Base-by-base conservation (phyloP, 2,113 vertebrate species). In the Passerina amoena region DNA sequence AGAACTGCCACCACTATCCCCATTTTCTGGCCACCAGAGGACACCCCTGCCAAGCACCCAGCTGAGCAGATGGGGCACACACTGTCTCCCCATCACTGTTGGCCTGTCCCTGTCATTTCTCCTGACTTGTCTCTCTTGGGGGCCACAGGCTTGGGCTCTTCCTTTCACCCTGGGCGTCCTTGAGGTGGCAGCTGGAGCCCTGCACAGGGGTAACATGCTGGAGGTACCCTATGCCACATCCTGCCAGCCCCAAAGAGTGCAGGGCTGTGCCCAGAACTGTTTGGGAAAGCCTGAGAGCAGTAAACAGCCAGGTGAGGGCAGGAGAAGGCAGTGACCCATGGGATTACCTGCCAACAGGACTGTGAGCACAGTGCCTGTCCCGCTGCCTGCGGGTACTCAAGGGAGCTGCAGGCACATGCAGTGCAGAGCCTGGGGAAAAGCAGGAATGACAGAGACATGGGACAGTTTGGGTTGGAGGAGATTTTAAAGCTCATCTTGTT, bases 31-130 rank as follows among this genome's bases (percentile, higher is more conserved):
- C 30, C 51, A 54, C 27, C 35, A 23, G 38, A 44, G 47, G 54
- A 40, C 21, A 4, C 14, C 24, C 22, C 23, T 5, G 22, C 53
- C 30, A 11, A n/a, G 65, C 44, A 33, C 94, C 56, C 66, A 98
- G 98, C 98, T 94, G 97, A 93, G 93, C 98, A 98, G 63, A 98
- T 92, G 22, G 98, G 98, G 81, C 97, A 97, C 54, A 80, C 25
- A 20, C 96, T 7, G 19, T 82, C 47, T 48, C 56, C 56, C 11
- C 2, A 0, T 13, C 4, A 16, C 51, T 1, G 6, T 57, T 60
- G 14, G 78, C 63, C 30, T 59, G 92, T 51, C 47, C 12, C 10
- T 15, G 37, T 8, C 35, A 1, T 38, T 66, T 6, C 24, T 81
- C 65, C 0, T 7, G 21, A 13, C 8, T 0, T 1, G 14, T 44